A percentile compares a stretch with the other conserved stretches of the same genome.
Conservation (phyloP, 2,113 vertebrate genomes). For the Erinaceus europaeus region DNA sequence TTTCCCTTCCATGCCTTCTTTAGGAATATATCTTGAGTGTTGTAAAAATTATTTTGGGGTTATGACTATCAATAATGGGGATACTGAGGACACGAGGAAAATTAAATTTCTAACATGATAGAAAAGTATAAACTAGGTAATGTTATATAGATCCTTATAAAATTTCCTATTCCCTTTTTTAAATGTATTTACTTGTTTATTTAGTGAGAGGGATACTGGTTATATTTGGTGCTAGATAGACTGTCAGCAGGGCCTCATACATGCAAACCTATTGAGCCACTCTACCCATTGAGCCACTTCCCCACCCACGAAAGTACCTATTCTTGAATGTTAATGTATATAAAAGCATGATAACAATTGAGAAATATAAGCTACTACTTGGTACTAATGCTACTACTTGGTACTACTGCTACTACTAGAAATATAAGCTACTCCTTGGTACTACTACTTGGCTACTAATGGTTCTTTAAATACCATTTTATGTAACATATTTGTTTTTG, state of each 20-base stretch:
- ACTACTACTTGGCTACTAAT: too few species aligned
- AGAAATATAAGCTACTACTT: neutral
- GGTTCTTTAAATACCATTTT: neutral
- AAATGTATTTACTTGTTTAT: too few species aligned
- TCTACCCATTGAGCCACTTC: too few species aligned
- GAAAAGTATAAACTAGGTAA: neutral
- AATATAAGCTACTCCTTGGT: neutral
- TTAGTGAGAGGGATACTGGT: too few species aligned
- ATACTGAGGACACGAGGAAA: neutral
- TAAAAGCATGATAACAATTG: neutral
- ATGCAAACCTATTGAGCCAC: too few species aligned
- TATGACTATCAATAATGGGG: neutral
- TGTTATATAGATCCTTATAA: too few species aligned
- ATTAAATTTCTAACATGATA: neutral
- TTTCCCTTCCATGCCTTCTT: too few species aligned
- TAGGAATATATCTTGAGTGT: neutral
- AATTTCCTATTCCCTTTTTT: too few species aligned
- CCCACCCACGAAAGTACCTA: too few species aligned
- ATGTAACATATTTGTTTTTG: slow-evolving; percentile 57
- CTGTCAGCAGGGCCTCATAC: too few species aligned
- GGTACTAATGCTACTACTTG: neutral
- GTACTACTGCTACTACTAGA: too few species aligned
- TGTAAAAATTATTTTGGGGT: neutral
- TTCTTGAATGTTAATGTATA: neutral
- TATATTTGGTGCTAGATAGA: too few species aligned